Evolutionary conservation across 2,797 vertebrate species (phyloP).

Genomic region (Tokudaia tokunoshimensis): DNA sequence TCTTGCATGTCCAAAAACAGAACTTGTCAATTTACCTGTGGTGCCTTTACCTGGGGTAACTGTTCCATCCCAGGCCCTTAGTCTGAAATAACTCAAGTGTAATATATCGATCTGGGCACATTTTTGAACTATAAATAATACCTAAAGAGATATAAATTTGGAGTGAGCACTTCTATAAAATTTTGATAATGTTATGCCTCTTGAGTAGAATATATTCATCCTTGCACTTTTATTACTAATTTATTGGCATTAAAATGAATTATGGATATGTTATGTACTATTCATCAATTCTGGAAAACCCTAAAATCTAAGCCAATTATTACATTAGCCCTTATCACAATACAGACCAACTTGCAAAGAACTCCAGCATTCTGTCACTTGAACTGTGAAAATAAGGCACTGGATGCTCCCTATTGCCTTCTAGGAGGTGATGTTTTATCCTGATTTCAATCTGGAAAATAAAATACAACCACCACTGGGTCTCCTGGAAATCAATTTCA

Average conservation of each 20-base stretch:
- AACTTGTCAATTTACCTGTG: background rate
- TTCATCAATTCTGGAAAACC: constrained; percentile 29
- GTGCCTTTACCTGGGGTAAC: background rate
- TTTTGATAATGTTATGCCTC: background rate
- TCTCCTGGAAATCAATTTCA: constrained; percentile 44
- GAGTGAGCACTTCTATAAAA: background rate
- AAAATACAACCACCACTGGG: background rate
- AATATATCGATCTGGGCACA: background rate
- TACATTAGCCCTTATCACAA: background rate
- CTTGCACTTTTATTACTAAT: background rate
- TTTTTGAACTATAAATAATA: background rate
- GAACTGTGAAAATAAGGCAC: background rate
- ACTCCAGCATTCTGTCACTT: background rate
- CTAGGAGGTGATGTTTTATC: background rate
- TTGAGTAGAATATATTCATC: background rate
- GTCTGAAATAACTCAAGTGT: background rate
- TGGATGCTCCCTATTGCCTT: background rate
- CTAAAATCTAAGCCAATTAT: background rate
- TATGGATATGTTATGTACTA: constrained; percentile 33
- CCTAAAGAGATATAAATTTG: background rate
- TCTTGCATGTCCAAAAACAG: background rate
- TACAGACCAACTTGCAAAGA: background rate
- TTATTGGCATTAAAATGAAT: constrained; percentile 45
- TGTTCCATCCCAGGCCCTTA: background rate
- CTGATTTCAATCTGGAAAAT: background rate